Evolutionary conservation across 2,113 vertebrate species (phyloP).

Genomic region (Gnathonemus longibarbis): DNA sequence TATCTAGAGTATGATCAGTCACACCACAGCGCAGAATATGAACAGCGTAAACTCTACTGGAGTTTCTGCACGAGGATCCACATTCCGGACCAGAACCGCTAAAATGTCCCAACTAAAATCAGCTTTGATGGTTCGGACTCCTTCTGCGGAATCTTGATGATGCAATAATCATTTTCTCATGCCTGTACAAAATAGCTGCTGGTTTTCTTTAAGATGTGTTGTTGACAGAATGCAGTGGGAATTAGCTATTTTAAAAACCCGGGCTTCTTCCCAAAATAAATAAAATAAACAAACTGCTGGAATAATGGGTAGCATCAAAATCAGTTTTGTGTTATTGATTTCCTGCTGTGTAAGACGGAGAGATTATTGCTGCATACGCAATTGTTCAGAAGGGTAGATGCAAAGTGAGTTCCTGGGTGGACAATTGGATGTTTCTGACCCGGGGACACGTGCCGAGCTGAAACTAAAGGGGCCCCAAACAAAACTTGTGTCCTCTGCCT

Average conservation of each 20-base stretch:
- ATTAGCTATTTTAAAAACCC: not conserved
- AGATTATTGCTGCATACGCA: not conserved
- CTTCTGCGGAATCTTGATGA: not conserved
- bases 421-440: not conserved
- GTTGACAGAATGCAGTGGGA: not conserved
- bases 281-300: too few species aligned
- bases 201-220: not conserved
- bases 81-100: not conserved
- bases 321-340: not conserved
- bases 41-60: conserved; percentile 24
- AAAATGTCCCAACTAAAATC: not conserved
- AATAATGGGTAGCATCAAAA: not conserved
- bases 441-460: not conserved
- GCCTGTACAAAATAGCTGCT: not conserved
- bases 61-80: conserved; percentile 3
- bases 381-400: not conserved
- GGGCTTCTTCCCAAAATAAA: not conserved
- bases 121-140: conserved; percentile 22
- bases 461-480: not conserved
- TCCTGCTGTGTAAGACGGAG: not conserved
- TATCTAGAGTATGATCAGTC: conserved; percentile 33
- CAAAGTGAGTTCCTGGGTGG: not conserved
- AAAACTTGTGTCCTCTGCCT: conserved; percentile 23
- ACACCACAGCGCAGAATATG: conserved; percentile 19
- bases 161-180: not conserved